Evolutionary conservation across 30 jellyfish, hydroid and myxozoan genomes (phyloP).

Genomic region (Mastigias papua): DNA sequence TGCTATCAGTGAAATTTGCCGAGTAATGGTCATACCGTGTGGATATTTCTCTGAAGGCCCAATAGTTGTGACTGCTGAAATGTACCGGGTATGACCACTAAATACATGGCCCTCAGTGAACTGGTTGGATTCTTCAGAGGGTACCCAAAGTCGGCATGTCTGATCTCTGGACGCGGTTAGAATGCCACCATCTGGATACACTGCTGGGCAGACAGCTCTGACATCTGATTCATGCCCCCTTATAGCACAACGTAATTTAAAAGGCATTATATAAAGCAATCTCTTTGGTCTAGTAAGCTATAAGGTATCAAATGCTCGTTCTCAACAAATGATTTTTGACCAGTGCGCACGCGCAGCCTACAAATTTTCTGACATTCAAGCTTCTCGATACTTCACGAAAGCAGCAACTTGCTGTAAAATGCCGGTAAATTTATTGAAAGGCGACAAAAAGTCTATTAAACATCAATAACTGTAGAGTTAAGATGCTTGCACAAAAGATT

Average conservation of each 20-base stretch:
- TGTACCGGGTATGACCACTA: slow-evolving; percentile 92
- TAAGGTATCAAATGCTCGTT: no score
- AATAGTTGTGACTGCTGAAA: slow-evolving; percentile 91
- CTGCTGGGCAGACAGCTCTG: slow-evolving; percentile 90
- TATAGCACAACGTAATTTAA: slow-evolving; percentile 73
- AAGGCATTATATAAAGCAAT: slow-evolving; percentile 58
- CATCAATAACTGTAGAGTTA: no score
- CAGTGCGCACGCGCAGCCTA: no score
- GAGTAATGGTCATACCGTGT: slow-evolving; percentile 73
- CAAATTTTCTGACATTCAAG: no score
- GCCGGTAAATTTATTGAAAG: no score
- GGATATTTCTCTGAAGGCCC: slow-evolving; percentile 96
- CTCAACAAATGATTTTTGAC: no score
- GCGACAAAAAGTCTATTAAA: no score
- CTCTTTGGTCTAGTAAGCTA: not conserved
- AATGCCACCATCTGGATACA: slow-evolving; percentile 88
- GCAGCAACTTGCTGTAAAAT: no score
- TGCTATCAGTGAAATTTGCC: no score
- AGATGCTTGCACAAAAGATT: no score
- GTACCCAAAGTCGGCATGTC: slow-evolving; percentile 97
- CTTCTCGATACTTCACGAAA: no score
- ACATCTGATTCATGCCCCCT: slow-evolving; percentile 98
- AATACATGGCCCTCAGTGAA: slow-evolving; percentile 88
- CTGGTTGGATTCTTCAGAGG: slow-evolving; percentile 43
- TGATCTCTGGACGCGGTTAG: slow-evolving; percentile 94